Evolutionary conservation across 2,113 vertebrate genomes (phyloP).

Genomic region (Calypte anna): DNA sequence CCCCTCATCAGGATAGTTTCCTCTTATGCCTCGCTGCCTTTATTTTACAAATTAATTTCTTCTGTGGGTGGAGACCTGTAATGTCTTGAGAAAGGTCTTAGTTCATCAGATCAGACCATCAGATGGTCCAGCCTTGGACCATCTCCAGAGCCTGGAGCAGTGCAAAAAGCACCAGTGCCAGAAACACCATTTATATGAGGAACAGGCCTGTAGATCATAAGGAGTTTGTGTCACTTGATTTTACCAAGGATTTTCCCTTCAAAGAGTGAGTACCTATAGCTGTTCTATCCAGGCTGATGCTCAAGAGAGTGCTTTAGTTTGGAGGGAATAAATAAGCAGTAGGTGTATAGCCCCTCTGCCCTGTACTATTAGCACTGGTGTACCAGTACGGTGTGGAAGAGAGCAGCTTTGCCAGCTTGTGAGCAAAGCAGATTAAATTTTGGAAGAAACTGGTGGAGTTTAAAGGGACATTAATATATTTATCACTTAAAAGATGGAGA

Average conservation of each 20-base stretch:
- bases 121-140: neutral
- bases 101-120: neutral
- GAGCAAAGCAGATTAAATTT: accelerated
- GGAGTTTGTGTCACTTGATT: constrained; percentile 1
- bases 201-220: neutral
- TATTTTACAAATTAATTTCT: neutral
- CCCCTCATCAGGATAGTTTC: neutral
- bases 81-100: neutral
- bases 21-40: neutral
- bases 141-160: neutral
- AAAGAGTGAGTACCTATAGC: neutral
- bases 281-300: neutral
- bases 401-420: neutral
- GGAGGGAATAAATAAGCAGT: neutral
- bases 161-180: neutral
- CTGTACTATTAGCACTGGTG: neutral
- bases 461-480: neutral
- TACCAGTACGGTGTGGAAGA: neutral
- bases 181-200: neutral
- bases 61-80: neutral
- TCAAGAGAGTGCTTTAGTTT: neutral
- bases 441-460: neutral
- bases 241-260: constrained; percentile 31
- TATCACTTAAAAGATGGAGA: neutral
- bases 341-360: neutral